Percentiles rank a stretch among this genome's conserved stretches.
phyloP scores from a whole-genome alignment of 2,888 invertebrate species.

The Lamproptera curius region DNA sequence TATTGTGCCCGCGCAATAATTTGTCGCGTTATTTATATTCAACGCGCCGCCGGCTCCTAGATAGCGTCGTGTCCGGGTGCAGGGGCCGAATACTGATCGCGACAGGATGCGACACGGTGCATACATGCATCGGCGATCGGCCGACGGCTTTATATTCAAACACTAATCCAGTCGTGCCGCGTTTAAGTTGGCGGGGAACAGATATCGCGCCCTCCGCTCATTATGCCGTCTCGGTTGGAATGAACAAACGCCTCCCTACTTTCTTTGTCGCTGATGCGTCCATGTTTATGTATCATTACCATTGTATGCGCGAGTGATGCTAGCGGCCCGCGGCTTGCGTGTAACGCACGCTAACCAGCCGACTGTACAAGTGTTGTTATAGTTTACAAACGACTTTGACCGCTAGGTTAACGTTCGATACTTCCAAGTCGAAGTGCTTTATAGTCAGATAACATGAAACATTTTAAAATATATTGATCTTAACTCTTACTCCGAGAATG shows the following conservation, averaged over 20 bases:
- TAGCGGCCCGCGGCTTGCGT: too few species aligned
- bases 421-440: too few species aligned
- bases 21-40: slow-evolving; percentile 74
- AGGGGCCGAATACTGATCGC: slow-evolving; percentile 57
- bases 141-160: slow-evolving; percentile 37
- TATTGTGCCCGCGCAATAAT: slow-evolving; percentile 37
- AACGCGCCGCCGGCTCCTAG: slow-evolving; percentile 59
- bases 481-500: too few species aligned
- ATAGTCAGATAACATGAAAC: too few species aligned
- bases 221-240: slow-evolving; percentile 10
- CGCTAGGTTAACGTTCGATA: too few species aligned
- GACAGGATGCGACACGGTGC: slow-evolving; percentile 55
- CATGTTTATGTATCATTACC: slow-evolving; percentile 15
- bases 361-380: too few species aligned
- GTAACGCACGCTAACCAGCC: too few species aligned
- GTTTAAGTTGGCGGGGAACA: slow-evolving; percentile 20
- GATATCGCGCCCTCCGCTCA: slow-evolving; percentile 1
- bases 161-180: slow-evolving; percentile 29
- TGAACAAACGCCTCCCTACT: slow-evolving; percentile 14
- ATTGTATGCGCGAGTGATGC: slow-evolving; percentile 5
- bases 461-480: too few species aligned
- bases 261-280: slow-evolving; percentile 13
- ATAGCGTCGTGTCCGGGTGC: slow-evolving; percentile 64
- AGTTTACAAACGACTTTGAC: too few species aligned
- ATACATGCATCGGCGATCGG: slow-evolving; percentile 36